Conservation (phyloP, 2,888 invertebrate genomes). For the Pogonocherus hispidulus region DNA sequence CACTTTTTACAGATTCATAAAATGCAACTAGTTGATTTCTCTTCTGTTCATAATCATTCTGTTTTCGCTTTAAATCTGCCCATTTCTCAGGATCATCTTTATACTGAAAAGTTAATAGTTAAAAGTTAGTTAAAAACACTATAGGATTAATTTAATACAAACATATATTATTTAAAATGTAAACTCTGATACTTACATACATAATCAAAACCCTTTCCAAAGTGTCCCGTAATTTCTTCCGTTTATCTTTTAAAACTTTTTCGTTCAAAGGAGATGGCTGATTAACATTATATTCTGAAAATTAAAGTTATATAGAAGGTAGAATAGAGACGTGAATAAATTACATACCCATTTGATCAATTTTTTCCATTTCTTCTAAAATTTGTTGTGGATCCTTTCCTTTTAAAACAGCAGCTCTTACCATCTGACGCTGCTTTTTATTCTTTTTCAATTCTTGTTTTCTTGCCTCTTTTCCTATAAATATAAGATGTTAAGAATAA, state of each 20-base stretch:
- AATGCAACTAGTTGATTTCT: constrained; percentile 90
- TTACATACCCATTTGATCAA: constrained; percentile 95
- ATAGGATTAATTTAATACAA: too few relatives aligned
- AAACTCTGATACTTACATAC: constrained; percentile 93
- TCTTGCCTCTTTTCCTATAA: constrained; percentile 93
- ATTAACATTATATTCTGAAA: constrained; percentile 91
- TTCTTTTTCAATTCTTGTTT: constrained; percentile 99
- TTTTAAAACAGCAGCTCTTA: constrained; percentile 95
- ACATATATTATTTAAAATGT: too few relatives aligned
- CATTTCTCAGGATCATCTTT: constrained; percentile 97
- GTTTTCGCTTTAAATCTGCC: constrained; percentile 90
- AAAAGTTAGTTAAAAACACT: too few relatives aligned
- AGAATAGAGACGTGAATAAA: neutral
- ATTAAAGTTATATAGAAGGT: constrained; percentile 28
- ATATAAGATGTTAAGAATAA: constrained; percentile 17
- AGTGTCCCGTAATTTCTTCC: constrained; percentile 95
- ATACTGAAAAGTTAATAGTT: constrained; percentile 73
- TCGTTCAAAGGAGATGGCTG: constrained; percentile 96
- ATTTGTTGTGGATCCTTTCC: constrained; percentile 97
- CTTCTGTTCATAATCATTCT: constrained; percentile 93
- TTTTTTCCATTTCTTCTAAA: constrained; percentile 95
- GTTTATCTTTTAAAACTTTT: constrained; percentile 95
- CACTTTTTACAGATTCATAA: constrained; percentile 95
- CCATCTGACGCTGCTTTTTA: constrained; percentile 96
- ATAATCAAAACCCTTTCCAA: constrained; percentile 93